Conservation (phyloP, 2,113 vertebrate species). For the Zootoca vivipara region DNA sequence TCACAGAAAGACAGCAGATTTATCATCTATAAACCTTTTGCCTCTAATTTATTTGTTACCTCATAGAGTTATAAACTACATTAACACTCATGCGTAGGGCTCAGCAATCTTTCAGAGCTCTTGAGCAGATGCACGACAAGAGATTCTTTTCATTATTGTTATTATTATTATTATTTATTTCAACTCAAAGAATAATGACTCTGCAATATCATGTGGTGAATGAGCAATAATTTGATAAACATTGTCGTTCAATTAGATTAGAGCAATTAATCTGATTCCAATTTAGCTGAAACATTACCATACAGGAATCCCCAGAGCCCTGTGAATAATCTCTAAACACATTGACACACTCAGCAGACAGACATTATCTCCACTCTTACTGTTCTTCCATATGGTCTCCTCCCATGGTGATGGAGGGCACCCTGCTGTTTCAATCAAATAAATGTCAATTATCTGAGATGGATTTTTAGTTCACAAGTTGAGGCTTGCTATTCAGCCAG, state of each 20-base stretch:
- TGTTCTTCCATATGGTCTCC: conserved; percentile 87
- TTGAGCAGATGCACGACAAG: conserved; percentile 81
- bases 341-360: conserved; percentile 85
- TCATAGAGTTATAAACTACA: conserved; percentile 67
- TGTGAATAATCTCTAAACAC: conserved; percentile 86
- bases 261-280: conserved; percentile 92
- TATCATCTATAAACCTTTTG: conserved; percentile 71
- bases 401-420: conserved; percentile 83
- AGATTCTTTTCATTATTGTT: conserved; percentile 75
- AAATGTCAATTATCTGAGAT: conserved; percentile 92
- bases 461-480: conserved; percentile 77
- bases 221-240: conserved; percentile 88
- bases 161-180: conserved; percentile 56
- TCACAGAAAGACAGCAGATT: conserved; percentile 57
- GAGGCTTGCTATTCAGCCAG: conserved; percentile 67
- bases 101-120: conserved; percentile 61
- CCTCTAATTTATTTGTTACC: conserved; percentile 76
- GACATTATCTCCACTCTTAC: conserved; percentile 83
- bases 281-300: conserved; percentile 86
- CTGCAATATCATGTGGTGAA: conserved; percentile 82
- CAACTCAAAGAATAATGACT: conserved; percentile 81
- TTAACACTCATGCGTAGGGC: conserved; percentile 62
- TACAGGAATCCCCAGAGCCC: conserved; percentile 82
- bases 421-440: conserved; percentile 91
- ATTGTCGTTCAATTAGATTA: conserved; percentile 90